These are phyloP conservation scores for Crotalus viridis DNA, from an alignment of 2,113 vertebrate species.

Conservation along the genomic window DNA sequence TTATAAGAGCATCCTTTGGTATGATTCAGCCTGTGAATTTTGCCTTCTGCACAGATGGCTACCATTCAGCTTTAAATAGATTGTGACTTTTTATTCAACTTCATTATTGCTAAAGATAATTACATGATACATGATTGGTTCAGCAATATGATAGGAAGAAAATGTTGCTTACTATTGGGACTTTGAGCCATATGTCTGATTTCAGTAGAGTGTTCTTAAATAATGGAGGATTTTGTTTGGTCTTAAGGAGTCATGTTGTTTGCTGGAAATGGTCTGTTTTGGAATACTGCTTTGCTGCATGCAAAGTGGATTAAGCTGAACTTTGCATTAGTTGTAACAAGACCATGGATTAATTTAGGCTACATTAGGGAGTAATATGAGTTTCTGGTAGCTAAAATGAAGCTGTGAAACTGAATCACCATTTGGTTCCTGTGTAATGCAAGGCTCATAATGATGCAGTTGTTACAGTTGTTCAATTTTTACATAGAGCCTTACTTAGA, in stretches of 20 bases:
- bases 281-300: not conserved
- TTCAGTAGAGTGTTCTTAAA: not conserved
- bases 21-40: not conserved
- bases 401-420: not conserved
- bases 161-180: not conserved
- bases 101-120: constrained; percentile 2
- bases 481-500: not conserved
- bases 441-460: not conserved
- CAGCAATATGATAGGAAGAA: not conserved
- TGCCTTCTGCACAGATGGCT: constrained; percentile 1
- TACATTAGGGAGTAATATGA: not conserved
- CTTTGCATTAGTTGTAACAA: not conserved
- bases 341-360: not conserved
- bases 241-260: not conserved
- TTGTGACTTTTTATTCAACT: not conserved
- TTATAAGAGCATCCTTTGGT: not conserved
- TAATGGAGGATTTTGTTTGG: not conserved
- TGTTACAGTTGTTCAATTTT: not conserved
- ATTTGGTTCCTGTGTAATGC: not conserved
- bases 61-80: constrained; percentile 2
- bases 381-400: not conserved
- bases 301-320: not conserved
- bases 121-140: not conserved
- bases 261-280: not conserved
- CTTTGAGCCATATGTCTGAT: not conserved